These are phyloP conservation scores for Pluvialis apricaria DNA, from an alignment of 2,113 vertebrate genomes.

Conservation along the genomic window DNA sequence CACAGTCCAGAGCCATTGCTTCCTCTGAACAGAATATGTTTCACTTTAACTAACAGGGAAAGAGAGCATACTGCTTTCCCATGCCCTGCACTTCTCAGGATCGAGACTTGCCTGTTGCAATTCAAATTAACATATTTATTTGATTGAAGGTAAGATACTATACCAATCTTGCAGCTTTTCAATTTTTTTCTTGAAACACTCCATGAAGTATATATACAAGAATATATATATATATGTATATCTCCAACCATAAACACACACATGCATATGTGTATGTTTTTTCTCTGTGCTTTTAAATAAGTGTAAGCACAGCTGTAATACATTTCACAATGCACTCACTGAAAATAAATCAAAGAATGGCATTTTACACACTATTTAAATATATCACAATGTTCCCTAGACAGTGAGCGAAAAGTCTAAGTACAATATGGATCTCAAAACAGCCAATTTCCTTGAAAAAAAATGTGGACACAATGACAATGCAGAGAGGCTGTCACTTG, in stretches of 20 bases:
- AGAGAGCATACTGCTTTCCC: neutral
- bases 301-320: neutral
- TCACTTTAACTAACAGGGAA: neutral
- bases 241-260: neutral
- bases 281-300: neutral
- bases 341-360: neutral
- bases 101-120: neutral
- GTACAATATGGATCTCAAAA: neutral
- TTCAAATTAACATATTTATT: neutral
- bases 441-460: neutral
- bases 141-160: neutral
- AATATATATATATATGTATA: neutral
- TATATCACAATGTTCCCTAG: neutral
- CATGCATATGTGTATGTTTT: neutral
- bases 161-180: neutral
- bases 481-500: neutral
- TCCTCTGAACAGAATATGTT: neutral
- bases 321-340: neutral
- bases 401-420: neutral
- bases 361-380: neutral
- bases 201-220: neutral
- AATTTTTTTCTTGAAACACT: neutral
- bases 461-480: neutral
- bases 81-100: neutral
- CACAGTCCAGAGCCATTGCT: neutral